A percentile compares a stretch with the other conserved stretches of the same genome.
Evolutionary conservation across 2,113 vertebrate species (phyloP).

Genomic region (Anarrhichthys ocellatus): DNA sequence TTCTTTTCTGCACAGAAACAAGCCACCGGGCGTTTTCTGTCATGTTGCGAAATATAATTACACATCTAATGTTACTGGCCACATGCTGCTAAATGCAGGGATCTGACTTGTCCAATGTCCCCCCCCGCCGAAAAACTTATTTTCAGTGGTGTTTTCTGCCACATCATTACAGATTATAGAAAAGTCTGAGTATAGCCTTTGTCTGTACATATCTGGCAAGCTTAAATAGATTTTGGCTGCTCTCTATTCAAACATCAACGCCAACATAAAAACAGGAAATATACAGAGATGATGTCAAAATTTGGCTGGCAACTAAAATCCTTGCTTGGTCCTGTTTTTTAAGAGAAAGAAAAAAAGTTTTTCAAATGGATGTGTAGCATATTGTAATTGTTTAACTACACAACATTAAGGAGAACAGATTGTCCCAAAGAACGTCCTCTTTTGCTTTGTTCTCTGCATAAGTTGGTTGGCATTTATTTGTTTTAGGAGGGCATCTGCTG

Average conservation of each 20-base stretch:
- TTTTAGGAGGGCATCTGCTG: slow-evolving; percentile 44
- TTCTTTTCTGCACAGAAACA: neutral
- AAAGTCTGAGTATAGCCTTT: slow-evolving; percentile 1
- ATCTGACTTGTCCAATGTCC: slow-evolving; percentile 7
- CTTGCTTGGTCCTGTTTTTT: neutral
- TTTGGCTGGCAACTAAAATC: neutral
- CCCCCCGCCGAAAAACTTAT: neutral
- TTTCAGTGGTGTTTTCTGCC: slow-evolving; percentile 23
- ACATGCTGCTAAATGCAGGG: slow-evolving; percentile 32
- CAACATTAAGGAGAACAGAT: neutral
- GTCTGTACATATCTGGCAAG: neutral
- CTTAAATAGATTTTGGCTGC: neutral
- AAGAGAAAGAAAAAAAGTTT: neutral
- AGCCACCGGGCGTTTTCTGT: neutral
- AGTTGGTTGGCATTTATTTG: slow-evolving; percentile 6
- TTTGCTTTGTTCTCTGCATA: slow-evolving; percentile 22
- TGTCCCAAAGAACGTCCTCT: slow-evolving; percentile 2
- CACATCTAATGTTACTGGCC: slow-evolving; percentile 32
- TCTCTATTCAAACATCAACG: neutral
- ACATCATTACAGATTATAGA: slow-evolving; percentile 32
- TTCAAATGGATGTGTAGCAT: neutral
- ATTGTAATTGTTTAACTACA: neutral
- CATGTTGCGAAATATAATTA: slow-evolving; percentile 38
- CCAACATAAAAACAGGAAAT: neutral
- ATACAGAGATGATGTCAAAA: neutral